phyloP scores from a whole-genome alignment of 2,888 invertebrate genomes.

The Tromatobia lineatoria region DNA sequence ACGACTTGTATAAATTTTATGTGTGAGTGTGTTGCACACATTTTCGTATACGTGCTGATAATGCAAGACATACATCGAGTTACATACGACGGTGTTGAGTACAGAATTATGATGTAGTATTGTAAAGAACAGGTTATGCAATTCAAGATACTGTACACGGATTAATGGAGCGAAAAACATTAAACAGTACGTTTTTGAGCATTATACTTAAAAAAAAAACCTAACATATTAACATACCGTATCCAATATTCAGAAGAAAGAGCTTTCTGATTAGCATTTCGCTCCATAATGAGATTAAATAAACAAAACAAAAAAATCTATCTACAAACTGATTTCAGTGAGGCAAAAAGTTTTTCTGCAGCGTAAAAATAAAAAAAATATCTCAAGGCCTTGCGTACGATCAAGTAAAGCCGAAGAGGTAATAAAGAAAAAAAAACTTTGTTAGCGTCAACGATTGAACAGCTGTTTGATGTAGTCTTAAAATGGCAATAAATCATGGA shows the following conservation, averaged over 20 bases:
- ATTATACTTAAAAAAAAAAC: neutral
- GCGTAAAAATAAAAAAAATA: neutral
- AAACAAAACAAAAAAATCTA: neutral
- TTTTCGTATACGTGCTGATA: too few relatives aligned
- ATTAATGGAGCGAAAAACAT: neutral
- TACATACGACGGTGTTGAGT: too few relatives aligned
- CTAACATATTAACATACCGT: neutral
- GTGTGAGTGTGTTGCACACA: too few relatives aligned
- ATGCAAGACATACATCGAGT: too few relatives aligned
- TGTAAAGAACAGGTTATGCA: neutral
- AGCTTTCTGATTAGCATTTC: neutral
- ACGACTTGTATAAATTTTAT: neutral
- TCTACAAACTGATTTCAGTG: neutral
- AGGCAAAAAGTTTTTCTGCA: too few relatives aligned
- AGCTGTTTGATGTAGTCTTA: neutral
- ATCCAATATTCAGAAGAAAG: neutral
- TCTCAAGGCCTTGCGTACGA: neutral
- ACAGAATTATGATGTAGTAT: too few relatives aligned
- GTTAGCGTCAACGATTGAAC: constrained; percentile 1
- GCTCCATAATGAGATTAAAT: neutral
- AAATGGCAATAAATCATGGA: neutral
- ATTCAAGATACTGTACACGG: neutral
- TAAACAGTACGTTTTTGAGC: neutral
- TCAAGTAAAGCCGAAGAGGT: neutral
- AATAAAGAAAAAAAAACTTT: neutral